These are phyloP conservation scores for Pteria penguin DNA, from an alignment of 2,888 invertebrate species.

Conservation along the genomic window DNA sequence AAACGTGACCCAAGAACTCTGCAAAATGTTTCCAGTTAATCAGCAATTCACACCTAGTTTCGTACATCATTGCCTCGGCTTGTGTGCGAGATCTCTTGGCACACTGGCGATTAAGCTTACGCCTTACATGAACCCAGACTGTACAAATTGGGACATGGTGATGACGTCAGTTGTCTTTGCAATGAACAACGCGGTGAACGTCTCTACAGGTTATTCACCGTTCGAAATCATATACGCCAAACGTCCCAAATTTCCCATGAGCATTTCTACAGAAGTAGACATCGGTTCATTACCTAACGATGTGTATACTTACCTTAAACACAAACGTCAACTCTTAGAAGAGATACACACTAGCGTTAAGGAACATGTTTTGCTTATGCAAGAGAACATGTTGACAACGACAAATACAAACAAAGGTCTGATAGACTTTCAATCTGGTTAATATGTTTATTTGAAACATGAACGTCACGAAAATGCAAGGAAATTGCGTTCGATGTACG, in stretches of 20 bases:
- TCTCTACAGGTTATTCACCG: neutral
- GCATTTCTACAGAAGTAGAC: too few species aligned
- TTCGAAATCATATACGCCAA: neutral
- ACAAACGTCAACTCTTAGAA: too few species aligned
- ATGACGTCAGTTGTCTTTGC: neutral
- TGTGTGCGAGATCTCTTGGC: conserved; percentile 35
- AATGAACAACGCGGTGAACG: neutral
- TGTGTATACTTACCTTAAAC: too few species aligned
- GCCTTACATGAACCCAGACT: conserved; percentile 5
- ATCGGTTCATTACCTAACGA: too few species aligned
- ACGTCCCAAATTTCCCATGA: neutral
- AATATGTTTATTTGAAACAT: too few species aligned
- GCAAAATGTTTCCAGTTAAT: conserved; percentile 35
- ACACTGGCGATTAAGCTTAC: conserved; percentile 14
- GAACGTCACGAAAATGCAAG: too few species aligned
- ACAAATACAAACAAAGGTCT: too few species aligned
- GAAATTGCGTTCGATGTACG: too few species aligned
- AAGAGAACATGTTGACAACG: too few species aligned
- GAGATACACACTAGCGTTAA: too few species aligned
- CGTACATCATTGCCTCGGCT: conserved; percentile 45
- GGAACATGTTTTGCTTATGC: too few species aligned
- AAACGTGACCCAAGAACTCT: conserved; percentile 33
- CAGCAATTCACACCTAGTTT: conserved; percentile 40
- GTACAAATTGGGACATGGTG: neutral
- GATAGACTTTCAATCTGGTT: too few species aligned